A percentile compares a stretch with the other conserved stretches of the same genome.
Evolutionary conservation across 2,797 vertebrate species (phyloP).

Genomic region (Paramormyrops hopkinsi): DNA sequence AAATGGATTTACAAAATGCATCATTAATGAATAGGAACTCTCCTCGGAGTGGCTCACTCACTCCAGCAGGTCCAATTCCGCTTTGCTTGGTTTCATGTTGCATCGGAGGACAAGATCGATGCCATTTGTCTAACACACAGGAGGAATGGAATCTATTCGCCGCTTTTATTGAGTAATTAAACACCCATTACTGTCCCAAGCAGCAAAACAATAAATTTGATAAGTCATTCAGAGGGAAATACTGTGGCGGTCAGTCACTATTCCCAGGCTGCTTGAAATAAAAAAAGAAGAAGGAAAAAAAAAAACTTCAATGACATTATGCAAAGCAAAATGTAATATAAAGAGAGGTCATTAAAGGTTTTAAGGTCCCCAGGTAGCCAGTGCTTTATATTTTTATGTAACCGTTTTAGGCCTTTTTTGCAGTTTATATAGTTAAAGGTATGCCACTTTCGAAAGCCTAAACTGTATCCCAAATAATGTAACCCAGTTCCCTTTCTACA

Average conservation of each 20-base stretch:
- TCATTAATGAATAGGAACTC: constrained; percentile 59
- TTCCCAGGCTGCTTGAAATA: constrained; percentile 70
- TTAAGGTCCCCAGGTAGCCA: constrained; percentile 2
- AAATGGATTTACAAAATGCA: constrained; percentile 8
- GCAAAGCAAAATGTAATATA: constrained; percentile 37
- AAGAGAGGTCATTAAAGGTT: neutral
- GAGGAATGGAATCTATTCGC: constrained; percentile 94
- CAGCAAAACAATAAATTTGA: constrained; percentile 94
- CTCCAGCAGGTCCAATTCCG: constrained; percentile 80
- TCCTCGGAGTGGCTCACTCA: constrained; percentile 44
- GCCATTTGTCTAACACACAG: constrained; percentile 87
- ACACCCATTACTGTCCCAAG: constrained; percentile 96
- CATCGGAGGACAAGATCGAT: constrained; percentile 90
- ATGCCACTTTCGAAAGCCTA: neutral
- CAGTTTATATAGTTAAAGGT: neutral
- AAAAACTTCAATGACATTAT: constrained; percentile 76
- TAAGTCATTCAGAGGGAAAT: constrained; percentile 83
- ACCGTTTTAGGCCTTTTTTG: neutral
- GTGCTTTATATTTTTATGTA: constrained; percentile 6
- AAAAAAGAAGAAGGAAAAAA: constrained; percentile 16
- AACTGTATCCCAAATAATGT: neutral
- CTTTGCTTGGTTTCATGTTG: constrained; percentile 90
- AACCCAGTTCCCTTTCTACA: neutral
- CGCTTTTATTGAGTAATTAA: constrained; percentile 99
- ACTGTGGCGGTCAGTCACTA: constrained; percentile 89